These are phyloP conservation scores for Ardeotis arabs DNA, from an alignment of 2,113 vertebrate genomes.

Conservation along the genomic window DNA sequence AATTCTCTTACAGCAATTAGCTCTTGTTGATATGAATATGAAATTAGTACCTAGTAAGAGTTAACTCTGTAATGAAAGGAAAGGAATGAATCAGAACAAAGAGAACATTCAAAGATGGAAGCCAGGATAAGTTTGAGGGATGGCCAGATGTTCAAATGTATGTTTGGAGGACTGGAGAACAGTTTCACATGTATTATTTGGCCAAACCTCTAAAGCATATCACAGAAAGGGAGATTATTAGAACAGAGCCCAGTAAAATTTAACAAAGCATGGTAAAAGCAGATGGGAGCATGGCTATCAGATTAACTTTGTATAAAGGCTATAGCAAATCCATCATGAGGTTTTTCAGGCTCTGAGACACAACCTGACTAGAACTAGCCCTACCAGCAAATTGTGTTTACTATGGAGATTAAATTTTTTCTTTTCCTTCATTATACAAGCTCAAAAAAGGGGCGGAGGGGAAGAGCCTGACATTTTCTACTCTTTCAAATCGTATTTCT, in stretches of 20 bases:
- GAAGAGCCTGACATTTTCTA: neutral
- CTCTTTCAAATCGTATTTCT: neutral
- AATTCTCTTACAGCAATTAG: conserved; percentile 11
- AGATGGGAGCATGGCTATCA: neutral
- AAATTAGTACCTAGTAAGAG: neutral
- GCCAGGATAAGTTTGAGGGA: neutral
- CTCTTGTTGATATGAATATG: neutral
- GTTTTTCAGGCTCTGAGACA: neutral
- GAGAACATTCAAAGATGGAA: neutral
- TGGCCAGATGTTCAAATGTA: rapidly evolving
- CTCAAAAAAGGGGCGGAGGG: rapidly evolving
- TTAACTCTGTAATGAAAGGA: neutral
- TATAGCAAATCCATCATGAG: conserved; percentile 46
- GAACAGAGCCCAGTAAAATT: neutral
- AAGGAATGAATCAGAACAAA: neutral
- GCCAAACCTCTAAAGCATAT: neutral
- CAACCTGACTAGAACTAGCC: neutral
- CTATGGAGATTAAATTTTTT: conserved; percentile 1
- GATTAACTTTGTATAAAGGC: conserved; percentile 37
- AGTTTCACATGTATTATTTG: neutral
- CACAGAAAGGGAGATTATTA: conserved; percentile 4
- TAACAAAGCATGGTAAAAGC: conserved; percentile 28
- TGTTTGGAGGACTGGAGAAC: neutral
- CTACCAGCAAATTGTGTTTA: conserved; percentile 22
- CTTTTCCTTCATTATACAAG: neutral